Evolutionary conservation across 2,888 invertebrate species (phyloP).

Genomic region (Heliothis peltigera): DNA sequence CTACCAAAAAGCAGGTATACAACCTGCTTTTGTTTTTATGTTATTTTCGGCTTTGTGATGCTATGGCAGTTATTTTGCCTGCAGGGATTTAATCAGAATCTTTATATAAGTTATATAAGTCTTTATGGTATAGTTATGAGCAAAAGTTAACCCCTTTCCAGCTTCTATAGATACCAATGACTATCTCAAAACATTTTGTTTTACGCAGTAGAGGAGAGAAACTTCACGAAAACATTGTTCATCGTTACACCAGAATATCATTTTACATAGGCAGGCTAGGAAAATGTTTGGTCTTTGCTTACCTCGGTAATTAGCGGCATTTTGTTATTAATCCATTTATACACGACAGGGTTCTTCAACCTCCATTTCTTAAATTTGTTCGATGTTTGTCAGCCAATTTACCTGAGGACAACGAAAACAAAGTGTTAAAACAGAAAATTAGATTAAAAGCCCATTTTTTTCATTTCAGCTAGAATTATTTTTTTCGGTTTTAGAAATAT

Average conservation of each 20-base stretch:
- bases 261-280: not conserved
- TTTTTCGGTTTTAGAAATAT: too few species aligned
- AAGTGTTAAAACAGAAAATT: not conserved
- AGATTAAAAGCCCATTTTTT: not conserved
- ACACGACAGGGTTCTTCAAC: slow-evolving; percentile 14
- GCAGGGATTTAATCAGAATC: too few species aligned
- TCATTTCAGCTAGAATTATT: too few species aligned
- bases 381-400: slow-evolving; percentile 9
- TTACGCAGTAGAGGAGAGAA: not conserved
- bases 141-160: too few species aligned
- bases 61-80: too few species aligned
- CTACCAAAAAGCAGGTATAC: too few species aligned
- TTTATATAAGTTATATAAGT: too few species aligned
- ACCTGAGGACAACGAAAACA: slow-evolving; percentile 50
- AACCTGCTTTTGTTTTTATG: too few species aligned
- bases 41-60: too few species aligned
- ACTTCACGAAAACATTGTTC: not conserved
- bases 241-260: not conserved
- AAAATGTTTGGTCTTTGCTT: slow-evolving; percentile 7
- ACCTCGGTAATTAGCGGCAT: slow-evolving; percentile 29
- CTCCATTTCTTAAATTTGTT: slow-evolving; percentile 12
- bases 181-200: too few species aligned
- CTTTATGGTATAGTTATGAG: too few species aligned
- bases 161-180: too few species aligned
- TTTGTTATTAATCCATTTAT: slow-evolving; percentile 1